Base-by-base conservation (phyloP, 2,797 vertebrate species). In the Lagorchestes hirsutus region DNA sequence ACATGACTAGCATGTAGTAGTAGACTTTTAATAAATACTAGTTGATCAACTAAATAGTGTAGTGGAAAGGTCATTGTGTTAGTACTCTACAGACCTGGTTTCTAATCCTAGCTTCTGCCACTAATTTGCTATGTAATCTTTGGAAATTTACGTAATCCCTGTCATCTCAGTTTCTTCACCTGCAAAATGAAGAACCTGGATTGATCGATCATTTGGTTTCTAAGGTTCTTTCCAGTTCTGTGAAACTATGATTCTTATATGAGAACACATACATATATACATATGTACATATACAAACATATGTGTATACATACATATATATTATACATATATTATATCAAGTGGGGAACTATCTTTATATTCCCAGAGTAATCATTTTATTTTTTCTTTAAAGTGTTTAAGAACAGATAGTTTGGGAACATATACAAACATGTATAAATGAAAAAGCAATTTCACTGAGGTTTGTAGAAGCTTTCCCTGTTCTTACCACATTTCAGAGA, bases 401-500 rank as follows among this genome's bases (percentile, higher is more conserved):
- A 67, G 13, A 67, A 67, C 59, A 92, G 97, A 93, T 96, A 96
- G 54, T 57, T 67, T 91, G 90, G 67, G 96, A 96, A 98, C 4
- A 0, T 96, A 96, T 94, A 96, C 90, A 93, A 95, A 92, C 5
- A 55, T 18, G 56, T 24, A 0, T 55, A 96, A 95, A 93, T 93
- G 94, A 96, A 93, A 97, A 91, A 58, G 57, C 57, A 54, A 58
- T 87, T 98, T 96, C 96, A 95, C 16, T 94, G 95, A 90, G 18
- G 0, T 93, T 96, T 74, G 92, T 54, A 92, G 93, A 95, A 97
- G 5, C 90, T 67, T 94, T 67, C 96, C 96, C 95, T 91, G 93
- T 91, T 50, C 94, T 96, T 93, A 40, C 87, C 94, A 94, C 92
- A 95, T 96, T 91, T 97, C 95, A 95, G 93, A 94, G 94, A 93